Percentiles rank a stretch among this genome's conserved stretches.
phyloP scores from a whole-genome alignment of 1,140 invertebrate species.

The Hirudo medicinalis region DNA sequence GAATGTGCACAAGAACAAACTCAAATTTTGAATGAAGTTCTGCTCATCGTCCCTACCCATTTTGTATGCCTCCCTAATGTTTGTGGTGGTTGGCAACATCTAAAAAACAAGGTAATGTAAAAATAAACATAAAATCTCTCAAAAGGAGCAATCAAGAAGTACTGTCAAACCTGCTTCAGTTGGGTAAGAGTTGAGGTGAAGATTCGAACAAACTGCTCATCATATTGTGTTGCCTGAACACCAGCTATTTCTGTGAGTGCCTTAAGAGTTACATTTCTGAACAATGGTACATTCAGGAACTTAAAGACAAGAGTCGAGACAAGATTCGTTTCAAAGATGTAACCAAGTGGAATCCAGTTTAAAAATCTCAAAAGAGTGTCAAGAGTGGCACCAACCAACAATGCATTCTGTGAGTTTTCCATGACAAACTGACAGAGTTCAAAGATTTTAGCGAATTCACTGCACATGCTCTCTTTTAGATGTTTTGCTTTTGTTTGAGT shows the following conservation, averaged over 20 bases:
- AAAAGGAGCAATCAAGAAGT: neutral
- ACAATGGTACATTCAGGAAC: constrained; percentile 93
- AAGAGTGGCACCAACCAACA: constrained; percentile 79
- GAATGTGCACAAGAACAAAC: constrained; percentile 90
- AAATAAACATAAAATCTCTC: no score
- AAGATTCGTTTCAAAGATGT: constrained; percentile 97
- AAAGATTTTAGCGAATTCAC: constrained; percentile 95
- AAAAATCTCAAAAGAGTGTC: constrained; percentile 91
- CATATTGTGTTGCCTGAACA: constrained; percentile 69
- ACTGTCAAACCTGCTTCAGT: constrained; percentile 51
- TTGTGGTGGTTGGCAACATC: constrained; percentile 77
- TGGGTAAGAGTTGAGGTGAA: constrained; percentile 81
- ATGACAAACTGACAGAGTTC: constrained; percentile 93
- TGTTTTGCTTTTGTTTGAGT: constrained; percentile 98
- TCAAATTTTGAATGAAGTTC: constrained; percentile 96
- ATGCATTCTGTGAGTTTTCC: constrained; percentile 91
- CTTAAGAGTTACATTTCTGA: constrained; percentile 93
- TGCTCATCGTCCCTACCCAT: constrained; percentile 88
- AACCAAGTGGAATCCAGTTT: constrained; percentile 98
- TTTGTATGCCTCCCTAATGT: constrained; percentile 84
- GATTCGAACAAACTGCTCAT: constrained; percentile 74
- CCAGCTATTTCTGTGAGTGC: constrained; percentile 96
- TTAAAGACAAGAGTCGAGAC: constrained; percentile 88
- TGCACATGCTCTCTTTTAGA: constrained; percentile 99
- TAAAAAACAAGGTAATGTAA: constrained; percentile 30